Evolutionary conservation across 2,888 invertebrate species (phyloP).

Genomic region (Orgyia antiqua): DNA sequence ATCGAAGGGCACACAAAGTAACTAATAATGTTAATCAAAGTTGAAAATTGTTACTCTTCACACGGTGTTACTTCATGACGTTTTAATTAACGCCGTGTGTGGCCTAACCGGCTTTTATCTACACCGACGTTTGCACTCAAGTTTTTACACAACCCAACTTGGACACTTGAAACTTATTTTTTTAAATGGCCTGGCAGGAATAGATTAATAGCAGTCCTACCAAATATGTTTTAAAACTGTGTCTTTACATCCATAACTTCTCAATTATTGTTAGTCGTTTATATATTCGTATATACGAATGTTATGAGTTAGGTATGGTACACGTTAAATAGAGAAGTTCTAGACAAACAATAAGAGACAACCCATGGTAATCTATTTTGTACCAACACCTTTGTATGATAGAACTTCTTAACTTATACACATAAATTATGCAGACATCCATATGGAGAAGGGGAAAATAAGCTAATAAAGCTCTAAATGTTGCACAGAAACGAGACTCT

Average conservation of each 20-base stretch:
- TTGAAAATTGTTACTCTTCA: conserved; percentile 35
- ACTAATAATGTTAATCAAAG: conserved; percentile 41
- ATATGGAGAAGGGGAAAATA: conserved; percentile 47
- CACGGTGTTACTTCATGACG: conserved; percentile 28
- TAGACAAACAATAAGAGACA: too few relatives aligned
- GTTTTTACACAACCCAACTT: conserved; percentile 1
- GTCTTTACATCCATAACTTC: too few relatives aligned
- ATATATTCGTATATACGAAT: too few relatives aligned
- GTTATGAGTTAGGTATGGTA: too few relatives aligned
- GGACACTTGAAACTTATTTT: too few relatives aligned
- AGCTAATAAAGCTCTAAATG: conserved; percentile 42
- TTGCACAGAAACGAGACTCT: conserved; percentile 62
- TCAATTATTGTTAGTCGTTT: too few relatives aligned
- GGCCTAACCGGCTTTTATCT: conserved; percentile 28
- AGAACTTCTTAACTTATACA: conserved; percentile 25
- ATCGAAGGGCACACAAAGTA: too few relatives aligned
- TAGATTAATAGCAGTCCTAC: too few relatives aligned
- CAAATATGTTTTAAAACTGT: too few relatives aligned
- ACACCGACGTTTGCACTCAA: conserved; percentile 18
- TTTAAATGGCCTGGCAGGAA: too few relatives aligned
- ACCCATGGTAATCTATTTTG: conserved; percentile 28
- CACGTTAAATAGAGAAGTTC: too few relatives aligned
- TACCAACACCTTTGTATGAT: conserved; percentile 40
- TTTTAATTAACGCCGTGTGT: conserved; percentile 50
- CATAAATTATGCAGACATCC: conserved; percentile 59